Evolutionary conservation across 2,113 vertebrate genomes (phyloP), one percentile per base, ranked within the genome.

Genomic region (Pluvialis apricaria): DNA sequence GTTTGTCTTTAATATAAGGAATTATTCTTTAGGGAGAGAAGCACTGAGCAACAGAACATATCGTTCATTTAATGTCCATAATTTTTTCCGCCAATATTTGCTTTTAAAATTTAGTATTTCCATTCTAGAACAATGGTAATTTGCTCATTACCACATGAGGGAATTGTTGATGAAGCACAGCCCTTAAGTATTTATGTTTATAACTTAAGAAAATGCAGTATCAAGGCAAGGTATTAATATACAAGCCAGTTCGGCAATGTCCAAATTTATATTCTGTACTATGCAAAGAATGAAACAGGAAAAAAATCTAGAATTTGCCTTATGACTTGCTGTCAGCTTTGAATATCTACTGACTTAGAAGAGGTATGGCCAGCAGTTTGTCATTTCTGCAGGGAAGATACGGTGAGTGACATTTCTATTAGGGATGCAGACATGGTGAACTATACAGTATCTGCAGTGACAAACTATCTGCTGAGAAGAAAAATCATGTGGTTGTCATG

Each of bases 341-440:
- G 34, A 51, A 24, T 68, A 62, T 19, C 64, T 86, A 42, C 15
- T 66, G 69, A 49, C n/a, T 71, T 86, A 60, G 55, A 47, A 70
- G 75, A 49, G 34, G 21, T 32, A 71, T 18, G 40, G 54, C 19
- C 42, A 75, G 61, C 45, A 78, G 61, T 78, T 82, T 77, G 65
- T 86, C 22, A 80, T 86, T 90, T 87, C 91, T 77, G 13, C 14
- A 13, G 29, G 69, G 65, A 82, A 87, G 40, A 9, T 66, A 47
- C 18, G 24, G 47, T 79, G 85, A 95, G 44, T 92, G 85, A 83
- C 77, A 89, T 91, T 92, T 85, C 69, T 57, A 68, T 91, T 91
- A 92, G 47, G 32, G 65, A 70, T 66, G 54, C 38, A 95, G 92
- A 73, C 52, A 18, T 15, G 10, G 49, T 52, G 45, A 85, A 49